phyloP scores from a whole-genome alignment of 2,113 vertebrate species.

The Protobothrops flavoviridis region DNA sequence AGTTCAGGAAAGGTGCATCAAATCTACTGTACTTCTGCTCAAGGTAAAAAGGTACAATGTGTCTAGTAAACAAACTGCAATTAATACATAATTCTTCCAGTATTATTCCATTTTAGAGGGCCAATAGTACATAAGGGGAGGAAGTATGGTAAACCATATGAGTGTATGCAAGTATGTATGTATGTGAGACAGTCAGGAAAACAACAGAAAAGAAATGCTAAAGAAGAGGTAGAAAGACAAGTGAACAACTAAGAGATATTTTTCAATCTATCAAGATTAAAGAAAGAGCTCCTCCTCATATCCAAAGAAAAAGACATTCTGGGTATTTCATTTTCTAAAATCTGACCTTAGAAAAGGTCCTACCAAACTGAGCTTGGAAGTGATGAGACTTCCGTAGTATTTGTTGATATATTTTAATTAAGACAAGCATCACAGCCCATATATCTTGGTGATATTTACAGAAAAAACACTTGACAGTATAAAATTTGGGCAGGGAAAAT shows the following conservation, averaged over 20 bases:
- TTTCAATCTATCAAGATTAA: not conserved
- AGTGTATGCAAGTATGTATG: not conserved
- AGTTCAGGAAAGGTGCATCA: not conserved
- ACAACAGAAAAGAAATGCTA: not conserved
- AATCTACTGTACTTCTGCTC: no score
- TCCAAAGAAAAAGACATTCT: not conserved
- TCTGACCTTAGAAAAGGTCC: not conserved
- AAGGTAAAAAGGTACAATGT: no score
- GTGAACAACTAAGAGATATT: not conserved
- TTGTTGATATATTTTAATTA: not conserved
- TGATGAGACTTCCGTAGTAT: not conserved
- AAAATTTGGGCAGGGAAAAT: not conserved
- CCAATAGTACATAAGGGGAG: not conserved
- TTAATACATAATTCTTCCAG: not conserved
- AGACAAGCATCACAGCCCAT: not conserved
- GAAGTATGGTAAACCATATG: not conserved
- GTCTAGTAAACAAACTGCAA: not conserved
- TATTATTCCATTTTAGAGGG: not conserved
- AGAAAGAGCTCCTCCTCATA: slow-evolving; percentile 11
- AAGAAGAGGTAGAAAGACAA: not conserved
- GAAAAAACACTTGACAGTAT: not conserved
- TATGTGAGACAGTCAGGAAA: not conserved
- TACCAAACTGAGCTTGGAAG: not conserved
- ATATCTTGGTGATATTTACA: not conserved
- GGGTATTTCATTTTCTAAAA: not conserved